These are phyloP conservation scores for Hepsetus odoe DNA, from an alignment of 2,113 vertebrate species.

Conservation along the genomic window DNA sequence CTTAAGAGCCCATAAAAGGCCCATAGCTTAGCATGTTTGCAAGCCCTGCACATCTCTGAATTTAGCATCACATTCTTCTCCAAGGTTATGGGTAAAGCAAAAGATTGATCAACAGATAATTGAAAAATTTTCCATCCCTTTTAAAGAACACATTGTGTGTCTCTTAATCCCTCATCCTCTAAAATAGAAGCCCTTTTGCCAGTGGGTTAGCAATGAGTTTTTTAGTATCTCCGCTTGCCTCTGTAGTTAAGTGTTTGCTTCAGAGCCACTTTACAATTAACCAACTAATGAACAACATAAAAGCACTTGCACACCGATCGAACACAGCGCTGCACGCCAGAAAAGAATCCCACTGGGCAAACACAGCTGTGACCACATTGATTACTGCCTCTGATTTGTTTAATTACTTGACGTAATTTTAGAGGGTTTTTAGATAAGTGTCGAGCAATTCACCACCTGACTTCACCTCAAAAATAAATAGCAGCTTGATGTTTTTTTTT, in stretches of 20 bases:
- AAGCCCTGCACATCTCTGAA: not conserved
- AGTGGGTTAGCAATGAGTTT: not conserved
- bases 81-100: not conserved
- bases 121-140: too few relatives aligned
- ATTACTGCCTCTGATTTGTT: constrained; percentile 1
- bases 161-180: not conserved
- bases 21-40: not conserved
- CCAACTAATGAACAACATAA: constrained; percentile 32
- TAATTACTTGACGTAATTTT: too few relatives aligned
- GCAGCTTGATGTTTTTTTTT: too few relatives aligned
- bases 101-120: not conserved
- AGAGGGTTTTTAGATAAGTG: too few relatives aligned
- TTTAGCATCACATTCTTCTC: not conserved
- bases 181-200: not conserved
- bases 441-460: too few relatives aligned
- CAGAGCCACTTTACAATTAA: constrained; percentile 35
- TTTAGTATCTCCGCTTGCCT: constrained; percentile 5
- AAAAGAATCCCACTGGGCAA: constrained; percentile 15
- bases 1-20: too few relatives aligned
- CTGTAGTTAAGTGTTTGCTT: constrained; percentile 21
- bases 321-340: constrained; percentile 4
- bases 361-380: constrained; percentile 24
- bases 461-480: too few relatives aligned
- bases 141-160: not conserved
- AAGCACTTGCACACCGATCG: not conserved